Percentiles rank a stretch among this genome's conserved stretches.
Evolutionary conservation across 2,113 vertebrate genomes (phyloP).

Genomic region (Lontra canadensis): DNA sequence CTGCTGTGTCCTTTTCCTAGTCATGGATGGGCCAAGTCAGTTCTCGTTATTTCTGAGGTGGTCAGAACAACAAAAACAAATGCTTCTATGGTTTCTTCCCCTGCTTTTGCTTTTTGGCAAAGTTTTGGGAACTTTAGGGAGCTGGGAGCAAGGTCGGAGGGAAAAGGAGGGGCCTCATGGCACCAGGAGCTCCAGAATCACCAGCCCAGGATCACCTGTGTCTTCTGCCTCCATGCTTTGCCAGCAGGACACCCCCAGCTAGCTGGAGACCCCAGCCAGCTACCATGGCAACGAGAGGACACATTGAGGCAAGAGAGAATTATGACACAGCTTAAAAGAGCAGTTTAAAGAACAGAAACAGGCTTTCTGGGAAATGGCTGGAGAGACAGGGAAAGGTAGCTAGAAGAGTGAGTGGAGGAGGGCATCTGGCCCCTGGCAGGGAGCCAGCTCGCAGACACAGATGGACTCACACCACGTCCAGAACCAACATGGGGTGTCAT

Average conservation of each 20-base stretch:
- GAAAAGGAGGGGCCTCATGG: background rate
- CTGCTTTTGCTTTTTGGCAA: background rate
- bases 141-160: background rate
- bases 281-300: background rate
- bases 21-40: background rate
- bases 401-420: background rate
- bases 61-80: background rate
- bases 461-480: rapidly evolving
- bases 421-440: background rate
- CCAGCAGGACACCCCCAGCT: background rate
- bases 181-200: background rate
- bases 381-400: background rate
- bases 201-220: background rate
- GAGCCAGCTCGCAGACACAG: background rate
- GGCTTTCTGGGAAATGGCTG: background rate
- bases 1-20: background rate
- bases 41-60: background rate
- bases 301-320: background rate
- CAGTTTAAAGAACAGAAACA: constrained; percentile 1
- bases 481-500: background rate
- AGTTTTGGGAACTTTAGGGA: background rate
- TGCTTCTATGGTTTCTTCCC: background rate
- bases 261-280: background rate
- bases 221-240: background rate
- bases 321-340: background rate